These are phyloP conservation scores for Scarus forsteni DNA, from an alignment of 2,797 vertebrate species.

Conservation along the genomic window DNA sequence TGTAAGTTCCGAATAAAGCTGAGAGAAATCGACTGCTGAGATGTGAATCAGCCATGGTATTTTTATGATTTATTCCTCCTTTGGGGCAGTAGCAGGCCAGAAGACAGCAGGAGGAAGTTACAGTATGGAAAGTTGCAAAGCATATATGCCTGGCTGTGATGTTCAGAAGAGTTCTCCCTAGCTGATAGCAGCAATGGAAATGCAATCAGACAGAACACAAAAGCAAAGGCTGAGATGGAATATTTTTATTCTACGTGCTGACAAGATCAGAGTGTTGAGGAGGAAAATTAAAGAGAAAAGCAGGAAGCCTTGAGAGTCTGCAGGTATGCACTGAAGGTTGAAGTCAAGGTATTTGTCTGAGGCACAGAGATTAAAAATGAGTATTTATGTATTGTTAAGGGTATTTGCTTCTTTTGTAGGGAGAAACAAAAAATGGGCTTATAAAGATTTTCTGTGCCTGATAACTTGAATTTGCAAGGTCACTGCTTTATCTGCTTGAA, in stretches of 20 bases:
- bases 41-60: constrained; percentile 29
- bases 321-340: neutral
- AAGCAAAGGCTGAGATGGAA: neutral
- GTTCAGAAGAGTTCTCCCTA: constrained; percentile 3
- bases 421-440: too few relatives aligned
- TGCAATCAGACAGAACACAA: constrained; percentile 29
- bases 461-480: neutral
- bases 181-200: constrained; percentile 33
- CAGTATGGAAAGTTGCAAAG: constrained; percentile 19
- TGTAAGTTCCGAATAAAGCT: neutral
- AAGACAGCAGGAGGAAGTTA: constrained; percentile 16
- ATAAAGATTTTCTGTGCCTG: too few relatives aligned
- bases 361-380: neutral
- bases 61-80: constrained; percentile 37
- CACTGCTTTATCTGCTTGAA: too few relatives aligned
- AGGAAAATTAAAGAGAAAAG: constrained; percentile 12
- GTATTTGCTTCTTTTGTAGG: neutral
- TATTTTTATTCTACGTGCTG: constrained; percentile 2
- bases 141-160: constrained; percentile 21
- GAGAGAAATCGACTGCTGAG: constrained; percentile 4
- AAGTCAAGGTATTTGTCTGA: neutral
- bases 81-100: constrained; percentile 17
- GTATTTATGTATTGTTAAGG: neutral
- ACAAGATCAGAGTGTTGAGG: neutral
- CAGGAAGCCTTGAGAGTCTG: neutral